Conservation (phyloP, 1,140 invertebrate species). For the Calliphora vicina region DNA sequence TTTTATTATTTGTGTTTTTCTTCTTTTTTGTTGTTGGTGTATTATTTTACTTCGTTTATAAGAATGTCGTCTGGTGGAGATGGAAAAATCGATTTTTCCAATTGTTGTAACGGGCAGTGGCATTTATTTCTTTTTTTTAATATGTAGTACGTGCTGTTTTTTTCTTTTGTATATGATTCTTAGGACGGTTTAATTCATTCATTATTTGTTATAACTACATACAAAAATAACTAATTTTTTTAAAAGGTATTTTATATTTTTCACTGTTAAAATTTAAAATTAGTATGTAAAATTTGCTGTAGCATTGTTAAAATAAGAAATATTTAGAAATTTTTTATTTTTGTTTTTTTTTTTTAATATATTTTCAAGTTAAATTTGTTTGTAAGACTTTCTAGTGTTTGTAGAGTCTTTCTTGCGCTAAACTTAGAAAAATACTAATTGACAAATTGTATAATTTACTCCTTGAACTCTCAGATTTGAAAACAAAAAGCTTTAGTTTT, state of each 20-base stretch:
- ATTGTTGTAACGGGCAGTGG: constrained; percentile 22
- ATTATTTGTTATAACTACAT: neutral
- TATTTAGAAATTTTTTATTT: neutral
- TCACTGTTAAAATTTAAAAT: neutral
- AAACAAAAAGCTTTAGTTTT: neutral
- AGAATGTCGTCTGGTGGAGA: constrained; percentile 5
- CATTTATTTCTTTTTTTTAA: neutral
- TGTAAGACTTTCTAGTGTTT: neutral
- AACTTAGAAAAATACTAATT: constrained; percentile 6
- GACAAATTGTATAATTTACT: constrained; percentile 10
- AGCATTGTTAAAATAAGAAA: too few species aligned
- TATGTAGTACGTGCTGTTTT: neutral
- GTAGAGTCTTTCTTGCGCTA: neutral
- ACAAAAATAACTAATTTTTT: neutral
- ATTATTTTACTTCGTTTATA: neutral
- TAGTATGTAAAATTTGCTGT: too few species aligned
- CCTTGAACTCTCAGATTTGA: neutral
- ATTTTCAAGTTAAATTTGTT: neutral
- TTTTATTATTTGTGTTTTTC: too few species aligned
- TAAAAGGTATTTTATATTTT: neutral
- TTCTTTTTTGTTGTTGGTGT: neutral
- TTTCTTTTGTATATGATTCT: neutral
- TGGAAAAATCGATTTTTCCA: constrained; percentile 27
- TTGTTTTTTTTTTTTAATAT: neutral
- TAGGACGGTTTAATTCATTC: neutral